Evolutionary conservation across 2,888 invertebrate genomes (phyloP), one percentile per base, ranked within the genome.

Genomic region (Lasioglossum pauxillum): DNA sequence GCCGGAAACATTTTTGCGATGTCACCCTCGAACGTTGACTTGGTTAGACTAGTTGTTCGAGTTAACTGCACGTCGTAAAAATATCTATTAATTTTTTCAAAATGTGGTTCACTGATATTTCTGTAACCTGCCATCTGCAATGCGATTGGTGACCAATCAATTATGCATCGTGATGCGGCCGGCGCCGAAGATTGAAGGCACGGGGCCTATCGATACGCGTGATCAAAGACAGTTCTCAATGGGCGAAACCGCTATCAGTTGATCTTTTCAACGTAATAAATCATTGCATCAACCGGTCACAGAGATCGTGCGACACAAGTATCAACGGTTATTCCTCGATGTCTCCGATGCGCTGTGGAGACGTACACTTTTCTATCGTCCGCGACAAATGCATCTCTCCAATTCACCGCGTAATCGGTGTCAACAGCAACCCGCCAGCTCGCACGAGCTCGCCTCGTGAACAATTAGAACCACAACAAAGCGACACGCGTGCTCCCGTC

Each of bases 381-480:
- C 77, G 80, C 81, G 86, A 84, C 81, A 75, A 67, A 82, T 60
- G 69, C 23, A 38, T 72, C 60, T 83, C 90, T 46, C 71, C 74
- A 79, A 75, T 84, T 78, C 76, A 57, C 8, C 57, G 49, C 44
- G 31, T 84, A 88, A 89, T 80, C 75, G 83, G 74, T 73, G 77
- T 78, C 80, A 89, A 87, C 78, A 69, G 44, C 80, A 49, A 76
- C 75, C 79, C 74, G 19, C 27, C 64, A 12, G 38, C 53, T 23
- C 23, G 73, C 90, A 87, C 87, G 88, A 72, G 87, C 57, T n/a
- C 19, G 74, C 72, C 79, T 75, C 88, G 88, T 90, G 85, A 78
- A 44, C 86, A 78, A 82, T 85, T 75, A 67, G 12, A 41, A 60
- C 53, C 53, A 10, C 53, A 53, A 53, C 53, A 53, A 53, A 46